These are phyloP conservation scores for Coecobrya sp. DNA, from an alignment of 2,888 invertebrate genomes.

Conservation along the genomic window DNA sequence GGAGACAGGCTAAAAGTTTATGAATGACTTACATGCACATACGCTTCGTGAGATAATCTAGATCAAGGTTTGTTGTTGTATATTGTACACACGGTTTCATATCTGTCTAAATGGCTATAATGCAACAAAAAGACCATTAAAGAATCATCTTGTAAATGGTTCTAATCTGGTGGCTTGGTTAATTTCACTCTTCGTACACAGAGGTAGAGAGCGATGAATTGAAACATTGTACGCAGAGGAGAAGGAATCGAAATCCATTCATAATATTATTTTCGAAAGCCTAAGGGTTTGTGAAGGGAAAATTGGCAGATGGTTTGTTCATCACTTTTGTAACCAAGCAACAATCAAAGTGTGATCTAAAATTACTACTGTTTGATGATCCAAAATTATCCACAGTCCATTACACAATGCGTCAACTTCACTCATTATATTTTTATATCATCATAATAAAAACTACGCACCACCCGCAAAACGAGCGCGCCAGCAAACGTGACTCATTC, in stretches of 20 bases:
- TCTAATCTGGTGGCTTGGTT: constrained; percentile 1
- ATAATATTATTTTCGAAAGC: constrained; percentile 26
- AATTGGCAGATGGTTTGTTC: constrained; percentile 21
- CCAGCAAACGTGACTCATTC: not conserved
- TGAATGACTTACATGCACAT: constrained; percentile 1
- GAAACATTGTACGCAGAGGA: not conserved
- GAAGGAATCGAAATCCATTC: not conserved
- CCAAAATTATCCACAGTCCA: constrained; percentile 16
- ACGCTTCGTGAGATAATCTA: constrained; percentile 40
- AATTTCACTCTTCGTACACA: constrained; percentile 38
- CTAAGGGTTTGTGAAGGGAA: not conserved
- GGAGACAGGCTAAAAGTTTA: not conserved
- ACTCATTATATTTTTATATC: not conserved
- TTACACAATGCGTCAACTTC: constrained; percentile 1
- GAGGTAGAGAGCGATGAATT: not conserved
- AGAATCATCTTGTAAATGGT: constrained; percentile 15
- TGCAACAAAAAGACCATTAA: constrained; percentile 12
- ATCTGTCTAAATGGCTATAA: not conserved
- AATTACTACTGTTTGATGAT: not conserved
- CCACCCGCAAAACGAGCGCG: not conserved
- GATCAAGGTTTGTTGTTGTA: constrained; percentile 61
- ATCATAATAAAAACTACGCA: not conserved
- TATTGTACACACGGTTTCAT: not conserved
- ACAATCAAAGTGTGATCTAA: constrained; percentile 4
- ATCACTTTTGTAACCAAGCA: not conserved